Conservation (phyloP, 1,140 invertebrate species). For the Tetranychus cinnabarinus region DNA sequence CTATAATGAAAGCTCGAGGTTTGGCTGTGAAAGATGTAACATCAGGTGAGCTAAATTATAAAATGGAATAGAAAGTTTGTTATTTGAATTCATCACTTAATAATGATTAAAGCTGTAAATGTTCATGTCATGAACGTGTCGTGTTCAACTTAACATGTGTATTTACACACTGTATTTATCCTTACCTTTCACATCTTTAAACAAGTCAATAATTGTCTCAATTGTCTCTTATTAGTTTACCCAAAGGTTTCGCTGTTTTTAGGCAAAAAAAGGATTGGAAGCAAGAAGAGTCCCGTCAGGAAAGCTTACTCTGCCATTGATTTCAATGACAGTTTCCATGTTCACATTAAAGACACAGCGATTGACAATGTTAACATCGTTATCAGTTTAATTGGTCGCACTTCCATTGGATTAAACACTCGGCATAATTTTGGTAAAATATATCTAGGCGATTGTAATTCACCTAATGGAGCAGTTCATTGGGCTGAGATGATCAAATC, state of each 20-base stretch:
- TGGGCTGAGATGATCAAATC: neutral
- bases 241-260: constrained; percentile 10
- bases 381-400: neutral
- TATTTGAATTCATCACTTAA: neutral
- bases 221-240: constrained; percentile 1
- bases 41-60: neutral
- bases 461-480: neutral
- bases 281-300: constrained; percentile 1
- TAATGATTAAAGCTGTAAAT: neutral
- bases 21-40: neutral
- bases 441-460: neutral
- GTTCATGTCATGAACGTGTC: neutral
- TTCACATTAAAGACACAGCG: constrained; percentile 3
- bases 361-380: constrained; percentile 9
- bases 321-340: constrained; percentile 9
- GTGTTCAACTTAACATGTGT: neutral
- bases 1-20: neutral
- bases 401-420: neutral
- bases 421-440: neutral
- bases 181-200: too few relatives aligned
- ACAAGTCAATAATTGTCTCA: too few relatives aligned
- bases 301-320: constrained; percentile 3
- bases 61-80: neutral
- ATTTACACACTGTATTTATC: too few relatives aligned
- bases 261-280: constrained; percentile 6